Evolutionary conservation across 2,888 invertebrate genomes (phyloP).

Genomic region (Bombylius discolor): DNA sequence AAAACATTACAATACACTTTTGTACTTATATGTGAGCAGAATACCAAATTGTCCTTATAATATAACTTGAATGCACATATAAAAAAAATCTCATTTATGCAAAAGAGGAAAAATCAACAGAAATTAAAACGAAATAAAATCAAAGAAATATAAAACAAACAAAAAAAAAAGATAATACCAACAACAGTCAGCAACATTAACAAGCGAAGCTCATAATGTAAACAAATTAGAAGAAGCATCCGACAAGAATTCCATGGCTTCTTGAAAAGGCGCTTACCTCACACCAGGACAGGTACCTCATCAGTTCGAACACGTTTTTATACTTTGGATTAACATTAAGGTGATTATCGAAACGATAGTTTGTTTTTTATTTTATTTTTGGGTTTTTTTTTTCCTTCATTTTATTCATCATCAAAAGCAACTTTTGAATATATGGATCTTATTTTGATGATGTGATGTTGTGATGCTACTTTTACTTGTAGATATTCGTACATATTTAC

Average conservation of each 20-base stretch:
- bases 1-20: background rate
- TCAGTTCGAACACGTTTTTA: constrained; percentile 33
- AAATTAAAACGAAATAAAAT: background rate
- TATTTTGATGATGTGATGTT: too few relatives aligned
- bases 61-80: too few relatives aligned
- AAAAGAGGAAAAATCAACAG: too few relatives aligned
- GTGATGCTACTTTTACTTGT: too few relatives aligned
- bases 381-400: constrained; percentile 4
- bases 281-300: constrained; percentile 5
- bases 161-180: background rate
- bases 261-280: constrained; percentile 7
- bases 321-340: constrained; percentile 25
- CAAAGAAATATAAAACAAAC: constrained; percentile 1
- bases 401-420: too few relatives aligned
- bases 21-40: background rate
- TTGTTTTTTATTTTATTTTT: constrained; percentile 13
- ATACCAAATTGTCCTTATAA: background rate
- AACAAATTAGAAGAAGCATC: constrained; percentile 30
- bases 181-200: constrained; percentile 6
- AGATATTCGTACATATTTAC: background rate
- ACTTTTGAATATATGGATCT: too few relatives aligned
- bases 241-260: constrained; percentile 7
- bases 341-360: constrained; percentile 6
- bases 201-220: constrained; percentile 34
- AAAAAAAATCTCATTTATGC: too few relatives aligned